Evolutionary conservation across 2,888 invertebrate species (phyloP).

Genomic region (Tolmerus cingulatus): DNA sequence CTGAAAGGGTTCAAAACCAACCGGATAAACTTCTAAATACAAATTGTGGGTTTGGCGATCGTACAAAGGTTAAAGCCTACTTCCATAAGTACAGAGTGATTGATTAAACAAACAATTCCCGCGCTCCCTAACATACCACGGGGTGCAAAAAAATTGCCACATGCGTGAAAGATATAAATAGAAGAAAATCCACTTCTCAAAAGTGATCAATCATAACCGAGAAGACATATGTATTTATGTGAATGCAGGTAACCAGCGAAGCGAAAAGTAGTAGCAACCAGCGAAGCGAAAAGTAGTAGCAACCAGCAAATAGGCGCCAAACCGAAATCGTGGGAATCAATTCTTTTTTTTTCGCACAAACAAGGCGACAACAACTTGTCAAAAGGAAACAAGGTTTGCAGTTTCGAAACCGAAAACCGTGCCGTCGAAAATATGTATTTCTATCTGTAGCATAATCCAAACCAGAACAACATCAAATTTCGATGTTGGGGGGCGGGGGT

Average conservation of each 20-base stretch:
- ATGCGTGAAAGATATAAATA: not conserved
- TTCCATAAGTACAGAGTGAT: not conserved
- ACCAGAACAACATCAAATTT: not conserved
- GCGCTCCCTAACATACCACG: not conserved
- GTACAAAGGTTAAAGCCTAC: not conserved
- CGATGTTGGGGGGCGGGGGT: not conserved
- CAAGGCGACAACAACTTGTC: not conserved
- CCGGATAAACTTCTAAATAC: not conserved
- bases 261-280: not conserved
- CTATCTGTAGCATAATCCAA: not conserved
- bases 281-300: not conserved
- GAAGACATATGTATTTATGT: not conserved
- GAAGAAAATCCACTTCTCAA: not conserved
- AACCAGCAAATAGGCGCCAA: not conserved
- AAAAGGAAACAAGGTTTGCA: not conserved
- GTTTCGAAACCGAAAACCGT: not conserved
- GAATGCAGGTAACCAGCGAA: not conserved
- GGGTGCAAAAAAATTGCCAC: not conserved
- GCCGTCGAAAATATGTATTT: no score
- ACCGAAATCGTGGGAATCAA: not conserved
- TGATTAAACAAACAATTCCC: not conserved
- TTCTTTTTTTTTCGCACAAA: not conserved
- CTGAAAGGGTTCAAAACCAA: not conserved
- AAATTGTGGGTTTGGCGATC: not conserved
- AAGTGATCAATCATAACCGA: not conserved